phyloP scores from a whole-genome alignment of 2,888 invertebrate species.

The Ormyrus thymus region DNA sequence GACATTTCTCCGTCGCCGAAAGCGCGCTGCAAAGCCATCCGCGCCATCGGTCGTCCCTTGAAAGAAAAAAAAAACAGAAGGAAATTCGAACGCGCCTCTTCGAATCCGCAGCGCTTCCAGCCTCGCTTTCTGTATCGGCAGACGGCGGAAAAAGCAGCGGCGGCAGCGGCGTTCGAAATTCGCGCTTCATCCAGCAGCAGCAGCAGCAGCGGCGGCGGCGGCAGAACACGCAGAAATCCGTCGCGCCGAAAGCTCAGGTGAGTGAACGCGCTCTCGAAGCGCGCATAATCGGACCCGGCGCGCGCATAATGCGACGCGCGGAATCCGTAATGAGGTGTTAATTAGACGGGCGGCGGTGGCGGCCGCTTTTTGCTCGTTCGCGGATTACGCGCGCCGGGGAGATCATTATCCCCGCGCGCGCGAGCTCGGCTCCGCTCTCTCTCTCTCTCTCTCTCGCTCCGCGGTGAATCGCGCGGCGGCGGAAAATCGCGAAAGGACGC shows the following conservation, averaged over 20 bases:
- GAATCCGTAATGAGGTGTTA: slow-evolving; percentile 39
- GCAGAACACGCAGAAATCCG: background rate
- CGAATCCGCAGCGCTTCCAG: background rate
- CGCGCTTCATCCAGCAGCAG: slow-evolving; percentile 29
- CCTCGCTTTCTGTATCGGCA: slow-evolving; percentile 26
- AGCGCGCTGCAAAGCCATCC: background rate
- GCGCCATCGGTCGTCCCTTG: no score
- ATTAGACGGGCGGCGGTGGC: background rate
- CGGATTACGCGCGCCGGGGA: no score
- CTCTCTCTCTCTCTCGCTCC: no score
- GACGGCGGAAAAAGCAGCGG: background rate
- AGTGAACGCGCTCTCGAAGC: background rate
- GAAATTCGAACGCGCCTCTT: slow-evolving; percentile 19
- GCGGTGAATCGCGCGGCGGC: no score
- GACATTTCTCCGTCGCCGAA: background rate
- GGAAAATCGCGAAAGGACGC: no score
- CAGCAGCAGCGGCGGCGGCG: background rate
- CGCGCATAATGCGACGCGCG: slow-evolving; percentile 1
- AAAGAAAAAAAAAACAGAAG: background rate
- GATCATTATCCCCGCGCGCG: no score
- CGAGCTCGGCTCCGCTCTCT: no score
- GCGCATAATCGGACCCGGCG: background rate
- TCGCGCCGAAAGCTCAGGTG: slow-evolving; percentile 23
- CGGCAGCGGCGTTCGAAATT: slow-evolving; percentile 37
- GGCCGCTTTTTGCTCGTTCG: no score